Evolutionary conservation across 2,888 invertebrate genomes (phyloP), one percentile per base, ranked within the genome.

Genomic region (Eupithecia exiguata): DNA sequence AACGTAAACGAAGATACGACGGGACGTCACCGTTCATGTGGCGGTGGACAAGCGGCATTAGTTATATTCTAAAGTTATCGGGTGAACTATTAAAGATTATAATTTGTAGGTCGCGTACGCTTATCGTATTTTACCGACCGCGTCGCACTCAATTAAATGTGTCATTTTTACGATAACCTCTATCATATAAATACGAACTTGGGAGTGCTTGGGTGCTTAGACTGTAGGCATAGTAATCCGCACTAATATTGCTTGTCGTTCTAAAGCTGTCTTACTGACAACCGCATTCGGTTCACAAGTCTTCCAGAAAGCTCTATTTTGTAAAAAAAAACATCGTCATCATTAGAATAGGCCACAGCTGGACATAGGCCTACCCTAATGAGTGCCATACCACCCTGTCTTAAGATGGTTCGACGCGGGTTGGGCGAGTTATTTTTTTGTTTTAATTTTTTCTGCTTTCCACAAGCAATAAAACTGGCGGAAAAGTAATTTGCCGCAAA

Each of bases 31-130:
- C n/a, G n/a, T n/a, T n/a, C n/a, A n/a, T n/a, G n/a, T n/a, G n/a
- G n/a, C n/a, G n/a, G n/a, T n/a, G n/a, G n/a, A n/a, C n/a, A n/a
- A n/a, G n/a, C n/a, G n/a, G n/a, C n/a, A n/a, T n/a, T 21, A 35
- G 62, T 62, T 46, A 43, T 43, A 43, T 16, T 61, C 18, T 35
- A 16, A 61, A 30, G 61, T 61, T 62, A 62, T 62, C 35, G 18
- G 1, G 16, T 62, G 62, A 35, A 62, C 62, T 62, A 35, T 62
- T 30, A 35, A 35, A 62, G 62, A 9, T 62, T 62, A 18, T 9
- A 18, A 21, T 62, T 62, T 35, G 30, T 62, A 62, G 67, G 67
- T 65, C 40, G 18, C 30, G 62, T 35, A 58, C 58, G 58, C 35
- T 62, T 65, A 21, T 65, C 65, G 38, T 65, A 40, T 36, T 38